phyloP scores from a whole-genome alignment of 2,113 vertebrate genomes.

The Craseonycteris thonglongyai region DNA sequence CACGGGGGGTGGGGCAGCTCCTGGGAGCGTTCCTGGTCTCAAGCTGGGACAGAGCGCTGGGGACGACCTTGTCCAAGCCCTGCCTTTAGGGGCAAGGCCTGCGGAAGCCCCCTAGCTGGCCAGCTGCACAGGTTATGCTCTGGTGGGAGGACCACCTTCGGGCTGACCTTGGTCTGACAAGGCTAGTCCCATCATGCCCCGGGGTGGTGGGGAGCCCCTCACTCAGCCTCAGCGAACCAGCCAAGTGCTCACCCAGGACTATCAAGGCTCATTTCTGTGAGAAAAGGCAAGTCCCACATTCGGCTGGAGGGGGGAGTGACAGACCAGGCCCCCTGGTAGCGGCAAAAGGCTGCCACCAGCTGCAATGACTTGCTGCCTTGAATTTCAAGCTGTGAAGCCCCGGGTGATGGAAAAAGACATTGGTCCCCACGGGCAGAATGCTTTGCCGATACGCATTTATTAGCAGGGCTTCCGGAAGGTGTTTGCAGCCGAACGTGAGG shows the following conservation, averaged over 20 bases:
- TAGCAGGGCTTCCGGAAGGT: slow-evolving; percentile 58
- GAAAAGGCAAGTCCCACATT: not conserved
- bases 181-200: too few relatives aligned
- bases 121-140: not conserved
- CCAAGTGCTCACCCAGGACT: not conserved
- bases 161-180: not conserved
- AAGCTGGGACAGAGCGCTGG: not conserved
- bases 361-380: slow-evolving; percentile 20
- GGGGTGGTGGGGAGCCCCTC: not conserved
- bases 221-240: not conserved
- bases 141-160: not conserved
- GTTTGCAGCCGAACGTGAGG: slow-evolving; percentile 54
- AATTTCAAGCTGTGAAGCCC: slow-evolving; percentile 73
- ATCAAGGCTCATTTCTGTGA: not conserved
- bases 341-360: slow-evolving; percentile 24
- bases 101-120: not conserved
- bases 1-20: not conserved
- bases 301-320: not conserved
- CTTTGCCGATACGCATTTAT: slow-evolving; percentile 60
- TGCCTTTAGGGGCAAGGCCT: not conserved
- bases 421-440: slow-evolving; percentile 73
- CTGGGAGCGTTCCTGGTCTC: rapidly evolving
- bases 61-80: not conserved
- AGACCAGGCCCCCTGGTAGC: not conserved
- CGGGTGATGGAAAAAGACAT: slow-evolving; percentile 81